These are phyloP conservation scores for Oceanodroma tethys DNA, from an alignment of 2,113 vertebrate genomes.

Conservation along the genomic window DNA sequence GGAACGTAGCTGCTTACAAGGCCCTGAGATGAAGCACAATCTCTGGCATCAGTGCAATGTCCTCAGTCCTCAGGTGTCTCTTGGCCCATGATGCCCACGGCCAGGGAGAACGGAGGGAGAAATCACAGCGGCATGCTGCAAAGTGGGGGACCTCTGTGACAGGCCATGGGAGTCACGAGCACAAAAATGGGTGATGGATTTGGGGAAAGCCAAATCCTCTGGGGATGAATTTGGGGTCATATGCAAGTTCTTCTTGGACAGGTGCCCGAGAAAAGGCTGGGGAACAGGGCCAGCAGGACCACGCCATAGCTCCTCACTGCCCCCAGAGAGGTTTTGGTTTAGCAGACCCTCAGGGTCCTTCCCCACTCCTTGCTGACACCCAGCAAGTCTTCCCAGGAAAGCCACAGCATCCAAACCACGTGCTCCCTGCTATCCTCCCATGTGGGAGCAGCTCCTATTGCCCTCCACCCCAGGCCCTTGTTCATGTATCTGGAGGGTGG, in stretches of 20 bases:
- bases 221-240: not conserved
- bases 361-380: not conserved
- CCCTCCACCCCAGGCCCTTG: not conserved
- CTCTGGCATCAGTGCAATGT: not conserved
- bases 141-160: not conserved
- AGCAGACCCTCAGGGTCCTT: not conserved
- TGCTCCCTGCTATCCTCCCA: not conserved
- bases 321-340: not conserved
- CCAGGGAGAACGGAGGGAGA: not conserved
- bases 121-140: not conserved
- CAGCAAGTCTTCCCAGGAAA: not conserved
- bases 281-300: not conserved
- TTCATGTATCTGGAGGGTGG: not conserved
- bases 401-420: not conserved
- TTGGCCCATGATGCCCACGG: not conserved
- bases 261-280: not conserved
- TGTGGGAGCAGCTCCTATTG: not conserved
- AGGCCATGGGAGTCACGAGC: not conserved
- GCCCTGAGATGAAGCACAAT: not conserved
- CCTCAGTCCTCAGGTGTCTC: not conserved
- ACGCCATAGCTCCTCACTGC: fast-evolving
- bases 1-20: not conserved
- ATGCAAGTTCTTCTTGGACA: not conserved
- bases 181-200: not conserved
- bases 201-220: not conserved